These are phyloP conservation scores for Euclidia mi DNA, from an alignment of 2,888 invertebrate genomes.

Conservation along the genomic window DNA sequence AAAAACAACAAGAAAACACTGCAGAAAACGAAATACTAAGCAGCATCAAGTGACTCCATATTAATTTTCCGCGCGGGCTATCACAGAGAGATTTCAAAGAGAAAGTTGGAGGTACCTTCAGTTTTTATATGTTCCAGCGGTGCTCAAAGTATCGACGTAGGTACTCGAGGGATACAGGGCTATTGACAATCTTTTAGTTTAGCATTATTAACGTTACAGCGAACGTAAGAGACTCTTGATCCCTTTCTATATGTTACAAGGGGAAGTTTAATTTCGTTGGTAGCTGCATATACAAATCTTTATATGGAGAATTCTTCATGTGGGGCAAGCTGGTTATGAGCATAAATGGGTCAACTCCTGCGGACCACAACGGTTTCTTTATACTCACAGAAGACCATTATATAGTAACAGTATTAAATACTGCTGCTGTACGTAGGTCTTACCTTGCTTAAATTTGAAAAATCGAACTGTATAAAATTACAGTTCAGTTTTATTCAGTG, in stretches of 20 bases:
- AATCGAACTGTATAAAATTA: no score
- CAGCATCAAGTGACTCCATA: conserved; percentile 29
- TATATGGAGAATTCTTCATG: no score
- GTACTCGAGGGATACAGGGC: conserved; percentile 32
- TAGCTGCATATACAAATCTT: conserved; percentile 9
- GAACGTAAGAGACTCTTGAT: conserved; percentile 29
- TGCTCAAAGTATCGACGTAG: conserved; percentile 29
- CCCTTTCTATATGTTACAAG: conserved; percentile 15
- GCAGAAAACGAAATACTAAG: not conserved
- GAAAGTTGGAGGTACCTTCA: conserved; percentile 25
- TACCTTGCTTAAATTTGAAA: no score
- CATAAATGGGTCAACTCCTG: no score
- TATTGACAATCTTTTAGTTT: conserved; percentile 51
- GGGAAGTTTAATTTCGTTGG: conserved; percentile 6
- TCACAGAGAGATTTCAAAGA: conserved; percentile 34
- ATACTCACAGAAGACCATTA: no score
- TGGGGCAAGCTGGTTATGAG: no score
- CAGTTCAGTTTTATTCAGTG: no score
- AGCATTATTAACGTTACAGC: conserved; percentile 48
- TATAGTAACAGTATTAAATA: no score
- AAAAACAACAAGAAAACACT: not conserved
- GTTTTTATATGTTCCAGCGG: conserved; percentile 30
- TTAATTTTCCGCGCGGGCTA: conserved; percentile 47
- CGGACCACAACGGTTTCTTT: no score
- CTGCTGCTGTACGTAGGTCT: no score